Conservation (phyloP, 2,888 invertebrate species). For the Protophormia terraenovae region DNA sequence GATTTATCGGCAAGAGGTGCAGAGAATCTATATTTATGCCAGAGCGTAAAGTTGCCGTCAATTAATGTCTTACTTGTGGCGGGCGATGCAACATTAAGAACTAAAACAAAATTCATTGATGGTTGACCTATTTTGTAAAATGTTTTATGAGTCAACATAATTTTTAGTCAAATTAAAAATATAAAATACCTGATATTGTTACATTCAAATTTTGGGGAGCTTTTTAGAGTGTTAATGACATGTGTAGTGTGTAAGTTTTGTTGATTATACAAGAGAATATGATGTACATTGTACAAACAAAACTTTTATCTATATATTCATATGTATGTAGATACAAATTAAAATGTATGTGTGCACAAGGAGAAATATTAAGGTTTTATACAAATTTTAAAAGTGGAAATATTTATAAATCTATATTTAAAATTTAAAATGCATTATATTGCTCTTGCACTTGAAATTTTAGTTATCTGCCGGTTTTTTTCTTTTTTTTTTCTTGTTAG, state of each 20-base stretch:
- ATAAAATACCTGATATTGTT: background rate
- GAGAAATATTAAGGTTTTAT: background rate
- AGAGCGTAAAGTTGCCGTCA: constrained; percentile 9
- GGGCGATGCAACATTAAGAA: constrained; percentile 4
- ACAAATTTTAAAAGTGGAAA: background rate
- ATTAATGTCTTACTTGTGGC: constrained; percentile 42
- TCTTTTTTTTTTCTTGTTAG: constrained; percentile 36
- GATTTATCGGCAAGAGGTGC: constrained; percentile 42
- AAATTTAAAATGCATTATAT: constrained; percentile 58
- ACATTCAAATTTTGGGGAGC: background rate
- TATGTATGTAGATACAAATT: too few relatives aligned
- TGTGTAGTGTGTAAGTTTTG: background rate
- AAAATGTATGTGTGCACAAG: background rate
- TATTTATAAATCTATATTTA: background rate
- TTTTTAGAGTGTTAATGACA: background rate
- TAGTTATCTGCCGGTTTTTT: constrained; percentile 30
- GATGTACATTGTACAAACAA: background rate
- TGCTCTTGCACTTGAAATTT: constrained; percentile 67
- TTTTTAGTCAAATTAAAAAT: constrained; percentile 22
- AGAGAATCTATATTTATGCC: background rate
- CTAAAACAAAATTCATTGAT: constrained; percentile 14
- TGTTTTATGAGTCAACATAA: constrained; percentile 47
- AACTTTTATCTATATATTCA: too few relatives aligned
- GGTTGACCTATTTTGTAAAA: constrained; percentile 61
- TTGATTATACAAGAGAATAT: background rate